phyloP scores from a whole-genome alignment of 2,888 invertebrate genomes.

The Galeopsomyia nigrocyanea region DNA sequence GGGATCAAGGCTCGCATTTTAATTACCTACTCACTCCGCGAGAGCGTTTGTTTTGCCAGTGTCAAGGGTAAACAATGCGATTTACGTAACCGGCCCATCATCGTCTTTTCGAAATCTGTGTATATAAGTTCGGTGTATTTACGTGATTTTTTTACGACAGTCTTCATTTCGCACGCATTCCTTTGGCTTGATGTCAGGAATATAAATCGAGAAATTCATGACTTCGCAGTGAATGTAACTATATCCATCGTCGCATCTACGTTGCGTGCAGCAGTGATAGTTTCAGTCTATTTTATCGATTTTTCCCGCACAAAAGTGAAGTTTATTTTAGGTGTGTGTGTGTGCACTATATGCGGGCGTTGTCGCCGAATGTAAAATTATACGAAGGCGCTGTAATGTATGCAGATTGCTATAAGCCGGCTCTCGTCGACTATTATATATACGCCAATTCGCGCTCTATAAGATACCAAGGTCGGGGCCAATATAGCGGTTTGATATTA shows the following conservation, averaged over 20 bases:
- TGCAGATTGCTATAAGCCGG: not conserved
- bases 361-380: too few species aligned
- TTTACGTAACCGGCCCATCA: too few species aligned
- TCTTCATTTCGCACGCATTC: not conserved
- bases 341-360: too few species aligned
- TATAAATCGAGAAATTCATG: not conserved
- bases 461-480: slow-evolving; percentile 16
- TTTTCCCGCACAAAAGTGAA: not conserved
- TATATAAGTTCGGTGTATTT: too few species aligned
- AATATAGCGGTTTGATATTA: slow-evolving; percentile 3
- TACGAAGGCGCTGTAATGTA: too few species aligned
- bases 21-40: too few species aligned
- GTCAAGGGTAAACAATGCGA: too few species aligned
- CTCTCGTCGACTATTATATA: not conserved
- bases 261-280: not conserved
- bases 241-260: not conserved
- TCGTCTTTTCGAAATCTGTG: too few species aligned
- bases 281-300: slow-evolving; percentile 23
- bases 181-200: slow-evolving; percentile 4
- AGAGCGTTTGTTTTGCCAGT: too few species aligned
- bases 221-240: not conserved
- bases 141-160: too few species aligned
- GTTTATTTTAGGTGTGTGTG: too few species aligned
- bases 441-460: not conserved
- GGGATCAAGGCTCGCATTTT: too few species aligned